Evolutionary conservation across 1,140 invertebrate genomes (phyloP).

Genomic region (Drosophila truncata): DNA sequence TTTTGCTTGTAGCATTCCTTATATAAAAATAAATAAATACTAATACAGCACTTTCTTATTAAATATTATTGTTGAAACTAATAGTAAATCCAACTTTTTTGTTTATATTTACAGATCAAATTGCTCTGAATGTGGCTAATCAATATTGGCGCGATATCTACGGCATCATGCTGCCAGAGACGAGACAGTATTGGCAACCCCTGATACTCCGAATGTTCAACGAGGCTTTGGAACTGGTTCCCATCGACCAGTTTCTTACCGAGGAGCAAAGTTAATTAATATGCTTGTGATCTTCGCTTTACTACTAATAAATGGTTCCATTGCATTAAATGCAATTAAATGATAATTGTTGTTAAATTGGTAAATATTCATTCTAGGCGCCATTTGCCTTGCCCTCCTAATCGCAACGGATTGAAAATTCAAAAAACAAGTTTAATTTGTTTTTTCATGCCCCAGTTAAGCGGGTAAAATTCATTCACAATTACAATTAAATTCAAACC

Average conservation of each 20-base stretch:
- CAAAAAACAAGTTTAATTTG: constrained; percentile 48
- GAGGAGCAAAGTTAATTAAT: constrained; percentile 23
- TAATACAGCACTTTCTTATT: neutral
- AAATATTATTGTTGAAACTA: neutral
- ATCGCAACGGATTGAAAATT: constrained; percentile 13
- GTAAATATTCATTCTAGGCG: constrained; percentile 24
- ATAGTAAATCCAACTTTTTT: neutral
- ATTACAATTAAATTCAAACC: constrained; percentile 32
- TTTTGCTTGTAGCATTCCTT: too few relatives aligned
- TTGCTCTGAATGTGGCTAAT: constrained; percentile 77
- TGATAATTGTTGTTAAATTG: constrained; percentile 27
- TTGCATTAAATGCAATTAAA: constrained; percentile 30
- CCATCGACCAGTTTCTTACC: constrained; percentile 67
- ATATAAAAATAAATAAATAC: neutral
- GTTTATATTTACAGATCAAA: constrained; percentile 58
- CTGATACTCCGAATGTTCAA: constrained; percentile 68
- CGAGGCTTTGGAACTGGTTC: constrained; percentile 64
- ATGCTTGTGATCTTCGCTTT: constrained; percentile 33
- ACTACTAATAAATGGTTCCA: constrained; percentile 20
- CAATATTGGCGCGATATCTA: constrained; percentile 83
- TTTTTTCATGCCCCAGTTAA: constrained; percentile 62
- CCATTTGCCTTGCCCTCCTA: constrained; percentile 24
- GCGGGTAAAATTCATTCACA: constrained; percentile 43
- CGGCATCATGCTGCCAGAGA: constrained; percentile 76
- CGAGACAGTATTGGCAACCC: constrained; percentile 72